phyloP scores from a whole-genome alignment of 2,113 vertebrate genomes.

The Sturnus vulgaris region DNA sequence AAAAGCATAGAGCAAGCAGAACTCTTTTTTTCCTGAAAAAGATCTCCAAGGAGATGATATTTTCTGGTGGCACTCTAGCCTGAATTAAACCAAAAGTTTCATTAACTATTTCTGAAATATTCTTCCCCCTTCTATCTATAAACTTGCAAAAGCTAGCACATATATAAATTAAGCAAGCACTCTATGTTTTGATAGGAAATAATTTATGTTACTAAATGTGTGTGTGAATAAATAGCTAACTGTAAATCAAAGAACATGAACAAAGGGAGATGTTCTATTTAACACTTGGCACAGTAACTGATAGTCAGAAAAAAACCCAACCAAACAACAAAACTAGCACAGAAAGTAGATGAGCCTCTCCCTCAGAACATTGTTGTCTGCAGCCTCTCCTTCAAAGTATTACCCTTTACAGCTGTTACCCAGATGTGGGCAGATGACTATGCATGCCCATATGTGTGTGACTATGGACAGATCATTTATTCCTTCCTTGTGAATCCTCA shows the following conservation, averaged over 20 bases:
- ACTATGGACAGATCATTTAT: neutral
- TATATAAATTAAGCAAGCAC: neutral
- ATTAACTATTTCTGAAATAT: neutral
- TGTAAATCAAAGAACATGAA: neutral
- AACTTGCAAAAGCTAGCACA: neutral
- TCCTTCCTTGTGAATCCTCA: neutral
- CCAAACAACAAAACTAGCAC: neutral
- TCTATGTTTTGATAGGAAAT: neutral
- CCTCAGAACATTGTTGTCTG: neutral
- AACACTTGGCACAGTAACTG: neutral
- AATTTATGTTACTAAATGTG: neutral
- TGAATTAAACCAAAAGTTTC: neutral
- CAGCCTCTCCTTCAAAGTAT: neutral
- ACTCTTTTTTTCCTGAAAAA: neutral
- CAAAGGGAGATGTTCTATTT: neutral
- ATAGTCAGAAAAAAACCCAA: neutral
- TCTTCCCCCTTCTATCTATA: neutral
- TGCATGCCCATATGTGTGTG: neutral
- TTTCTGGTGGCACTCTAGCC: neutral
- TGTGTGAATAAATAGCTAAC: neutral
- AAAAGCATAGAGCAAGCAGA: neutral
- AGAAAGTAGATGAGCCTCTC: neutral
- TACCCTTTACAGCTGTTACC: neutral
- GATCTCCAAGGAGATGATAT: neutral
- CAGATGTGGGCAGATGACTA: neutral